Conservation (phyloP, 2,888 invertebrate species). For the Clanis bilineata region DNA sequence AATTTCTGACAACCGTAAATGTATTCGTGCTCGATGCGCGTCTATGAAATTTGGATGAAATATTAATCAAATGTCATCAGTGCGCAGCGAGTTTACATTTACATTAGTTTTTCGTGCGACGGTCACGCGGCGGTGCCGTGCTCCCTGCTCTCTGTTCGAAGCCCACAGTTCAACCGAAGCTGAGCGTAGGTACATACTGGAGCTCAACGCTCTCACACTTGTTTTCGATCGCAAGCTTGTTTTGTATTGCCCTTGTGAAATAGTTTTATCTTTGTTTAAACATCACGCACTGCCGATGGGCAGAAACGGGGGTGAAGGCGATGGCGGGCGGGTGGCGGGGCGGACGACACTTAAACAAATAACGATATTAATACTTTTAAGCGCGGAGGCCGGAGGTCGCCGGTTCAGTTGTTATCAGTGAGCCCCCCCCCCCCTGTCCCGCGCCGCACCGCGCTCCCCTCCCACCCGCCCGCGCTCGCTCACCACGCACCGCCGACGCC, state of each 20-base stretch:
- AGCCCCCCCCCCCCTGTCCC: conserved; percentile 24
- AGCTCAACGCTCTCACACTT: neutral
- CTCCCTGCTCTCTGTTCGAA: neutral
- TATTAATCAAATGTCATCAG: too few relatives aligned
- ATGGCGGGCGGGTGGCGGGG: conserved; percentile 21
- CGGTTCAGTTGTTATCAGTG: conserved; percentile 55
- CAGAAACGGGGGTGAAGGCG: conserved; percentile 9
- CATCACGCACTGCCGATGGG: conserved; percentile 11
- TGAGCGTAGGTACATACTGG: neutral
- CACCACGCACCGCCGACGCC: too few relatives aligned
- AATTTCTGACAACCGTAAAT: too few relatives aligned
- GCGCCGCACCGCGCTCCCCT: conserved; percentile 23
- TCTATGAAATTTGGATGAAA: too few relatives aligned
- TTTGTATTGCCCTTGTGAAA: conserved; percentile 12
- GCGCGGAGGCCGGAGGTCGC: conserved; percentile 59
- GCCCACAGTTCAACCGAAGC: neutral
- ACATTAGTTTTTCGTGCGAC: too few relatives aligned
- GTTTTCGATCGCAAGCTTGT: conserved; percentile 7
- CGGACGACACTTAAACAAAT: conserved; percentile 48
- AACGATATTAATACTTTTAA: conserved; percentile 58
- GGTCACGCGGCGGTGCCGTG: neutral
- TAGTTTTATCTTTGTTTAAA: conserved; percentile 13
- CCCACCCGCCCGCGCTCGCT: conserved; percentile 9
- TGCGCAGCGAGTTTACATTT: too few relatives aligned
- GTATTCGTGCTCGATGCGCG: too few relatives aligned